Conservation (phyloP, 2,888 invertebrate species). For the Bugulina stolonifera region DNA sequence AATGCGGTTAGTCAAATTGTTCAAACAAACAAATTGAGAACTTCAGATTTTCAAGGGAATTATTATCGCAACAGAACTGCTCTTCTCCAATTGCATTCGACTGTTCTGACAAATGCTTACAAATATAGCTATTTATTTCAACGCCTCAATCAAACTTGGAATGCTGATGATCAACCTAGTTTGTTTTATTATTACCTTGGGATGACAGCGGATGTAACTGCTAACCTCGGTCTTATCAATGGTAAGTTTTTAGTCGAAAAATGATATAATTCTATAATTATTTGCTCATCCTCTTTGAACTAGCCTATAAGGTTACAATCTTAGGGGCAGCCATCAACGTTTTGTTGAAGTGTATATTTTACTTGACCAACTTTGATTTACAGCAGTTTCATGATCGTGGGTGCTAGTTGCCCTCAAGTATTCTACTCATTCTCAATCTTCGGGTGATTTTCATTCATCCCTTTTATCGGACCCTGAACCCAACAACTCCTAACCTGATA, state of each 20-base stretch:
- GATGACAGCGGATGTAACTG: conserved; percentile 86
- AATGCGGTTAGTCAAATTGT: conserved; percentile 73
- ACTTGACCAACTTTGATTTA: too few species aligned
- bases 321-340: too few species aligned
- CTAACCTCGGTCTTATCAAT: conserved; percentile 75
- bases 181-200: conserved; percentile 97
- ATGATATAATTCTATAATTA: too few species aligned
- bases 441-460: too few species aligned
- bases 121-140: conserved; percentile 57
- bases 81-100: conserved; percentile 84
- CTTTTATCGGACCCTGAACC: too few species aligned
- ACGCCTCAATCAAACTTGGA: conserved; percentile 37
- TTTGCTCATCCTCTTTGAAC: too few species aligned
- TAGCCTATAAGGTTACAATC: too few species aligned
- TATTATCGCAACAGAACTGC: conserved; percentile 75
- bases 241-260: conserved; percentile 31
- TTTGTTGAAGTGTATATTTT: too few species aligned
- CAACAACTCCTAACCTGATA: too few species aligned
- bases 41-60: conserved; percentile 64
- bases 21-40: conserved; percentile 57
- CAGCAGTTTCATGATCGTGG: too few species aligned
- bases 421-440: too few species aligned
- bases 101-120: conserved; percentile 91
- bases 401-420: too few species aligned
- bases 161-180: conserved; percentile 84